Evolutionary conservation across 2,797 vertebrate genomes (phyloP).

Genomic region (Eupleurogrammus muticus): DNA sequence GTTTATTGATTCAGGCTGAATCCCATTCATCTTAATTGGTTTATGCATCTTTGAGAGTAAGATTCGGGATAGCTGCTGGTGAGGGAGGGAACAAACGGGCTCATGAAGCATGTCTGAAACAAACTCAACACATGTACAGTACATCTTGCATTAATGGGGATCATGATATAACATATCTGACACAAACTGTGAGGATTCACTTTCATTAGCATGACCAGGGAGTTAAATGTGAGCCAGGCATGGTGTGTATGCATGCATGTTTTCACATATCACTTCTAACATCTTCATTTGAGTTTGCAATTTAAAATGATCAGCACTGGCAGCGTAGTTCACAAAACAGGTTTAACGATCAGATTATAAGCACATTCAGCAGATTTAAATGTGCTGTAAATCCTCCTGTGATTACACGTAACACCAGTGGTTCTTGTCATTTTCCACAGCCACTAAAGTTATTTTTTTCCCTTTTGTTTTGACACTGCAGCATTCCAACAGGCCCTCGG

Average conservation of each 20-base stretch:
- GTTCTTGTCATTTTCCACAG: not conserved
- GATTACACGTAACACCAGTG: not conserved
- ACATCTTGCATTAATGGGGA: slow-evolving; percentile 36
- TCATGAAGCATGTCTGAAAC: slow-evolving; percentile 41
- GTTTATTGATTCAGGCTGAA: slow-evolving; percentile 33
- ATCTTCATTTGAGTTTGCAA: slow-evolving; percentile 35
- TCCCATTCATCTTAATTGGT: slow-evolving; percentile 32
- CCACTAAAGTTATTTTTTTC: not conserved
- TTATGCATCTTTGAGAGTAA: slow-evolving; percentile 17
- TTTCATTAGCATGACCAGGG: slow-evolving; percentile 41
- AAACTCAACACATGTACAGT: slow-evolving; percentile 39
- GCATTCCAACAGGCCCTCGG: slow-evolving; percentile 31
- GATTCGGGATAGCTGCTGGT: slow-evolving; percentile 24
- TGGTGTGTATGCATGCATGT: slow-evolving; percentile 53
- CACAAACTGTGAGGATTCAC: slow-evolving; percentile 42
- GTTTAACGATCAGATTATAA: not conserved
- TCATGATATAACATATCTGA: slow-evolving; percentile 33
- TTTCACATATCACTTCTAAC: slow-evolving; percentile 4
- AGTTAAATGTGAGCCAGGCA: slow-evolving; percentile 31
- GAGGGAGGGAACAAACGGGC: slow-evolving; percentile 7
- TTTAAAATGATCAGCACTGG: slow-evolving; percentile 8
- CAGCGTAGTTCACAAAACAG: slow-evolving; percentile 21
- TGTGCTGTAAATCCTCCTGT: not conserved
- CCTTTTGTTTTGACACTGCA: slow-evolving; percentile 8
- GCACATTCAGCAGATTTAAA: not conserved